Percentiles rank a stretch among this genome's conserved stretches.
phyloP scores from a whole-genome alignment of 2,797 vertebrate genomes.

The Decapterus maruadsi region DNA sequence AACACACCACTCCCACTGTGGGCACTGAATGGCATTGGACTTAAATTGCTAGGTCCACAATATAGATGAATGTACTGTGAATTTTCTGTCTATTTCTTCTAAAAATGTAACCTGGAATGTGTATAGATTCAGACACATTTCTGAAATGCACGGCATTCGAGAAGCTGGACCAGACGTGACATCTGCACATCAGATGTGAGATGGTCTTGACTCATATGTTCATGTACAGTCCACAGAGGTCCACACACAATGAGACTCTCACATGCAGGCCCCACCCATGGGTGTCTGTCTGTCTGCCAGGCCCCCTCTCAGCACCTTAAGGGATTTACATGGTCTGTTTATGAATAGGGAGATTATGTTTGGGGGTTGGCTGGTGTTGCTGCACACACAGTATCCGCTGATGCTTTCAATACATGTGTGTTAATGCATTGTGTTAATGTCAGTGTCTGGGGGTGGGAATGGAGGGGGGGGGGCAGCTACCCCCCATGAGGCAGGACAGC shows the following conservation, averaged over 20 bases:
- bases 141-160: background rate
- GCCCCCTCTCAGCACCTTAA: slow-evolving; percentile 28
- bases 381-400: slow-evolving; percentile 10
- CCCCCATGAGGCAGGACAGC: background rate
- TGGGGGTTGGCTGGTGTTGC: background rate
- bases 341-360: slow-evolving; percentile 53
- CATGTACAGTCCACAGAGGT: background rate
- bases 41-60: background rate
- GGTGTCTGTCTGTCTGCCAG: slow-evolving; percentile 33
- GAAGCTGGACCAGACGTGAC: background rate
- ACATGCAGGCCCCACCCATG: background rate
- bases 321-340: slow-evolving; percentile 47
- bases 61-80: background rate
- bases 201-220: background rate
- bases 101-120: background rate
- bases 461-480: background rate
- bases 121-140: background rate
- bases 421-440: slow-evolving; percentile 18
- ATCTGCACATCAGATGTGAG: background rate
- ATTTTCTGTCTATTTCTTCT: no score
- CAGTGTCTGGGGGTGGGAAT: background rate
- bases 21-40: background rate
- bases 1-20: background rate
- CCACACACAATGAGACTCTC: slow-evolving; percentile 8
- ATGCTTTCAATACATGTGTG: background rate